Evolutionary conservation across 2,113 vertebrate species (phyloP).

Genomic region (Leuciscus idus): DNA sequence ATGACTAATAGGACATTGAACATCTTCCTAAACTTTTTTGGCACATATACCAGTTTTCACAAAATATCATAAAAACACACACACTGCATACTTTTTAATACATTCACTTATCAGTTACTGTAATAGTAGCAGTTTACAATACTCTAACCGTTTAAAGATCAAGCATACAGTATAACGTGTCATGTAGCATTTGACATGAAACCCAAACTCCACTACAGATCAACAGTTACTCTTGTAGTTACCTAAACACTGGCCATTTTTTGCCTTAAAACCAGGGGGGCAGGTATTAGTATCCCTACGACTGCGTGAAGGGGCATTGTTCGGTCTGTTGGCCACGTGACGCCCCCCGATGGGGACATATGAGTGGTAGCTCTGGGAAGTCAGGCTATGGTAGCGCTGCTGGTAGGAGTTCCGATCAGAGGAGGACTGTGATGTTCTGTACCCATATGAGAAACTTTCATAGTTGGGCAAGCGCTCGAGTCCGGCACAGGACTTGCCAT

Average conservation of each 20-base stretch:
- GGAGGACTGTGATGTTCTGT: slow-evolving; percentile 84
- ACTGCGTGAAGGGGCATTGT: slow-evolving; percentile 75
- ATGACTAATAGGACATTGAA: no score
- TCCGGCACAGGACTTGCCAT: slow-evolving; percentile 96
- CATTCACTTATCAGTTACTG: background rate
- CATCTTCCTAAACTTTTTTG: background rate
- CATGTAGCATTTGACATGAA: background rate
- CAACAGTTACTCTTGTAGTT: slow-evolving; percentile 71
- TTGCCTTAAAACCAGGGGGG: slow-evolving; percentile 86
- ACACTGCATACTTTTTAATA: background rate
- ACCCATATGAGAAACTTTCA: slow-evolving; percentile 82
- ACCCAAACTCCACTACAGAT: background rate
- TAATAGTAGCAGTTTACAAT: background rate
- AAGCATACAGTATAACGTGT: background rate
- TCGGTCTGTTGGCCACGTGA: slow-evolving; percentile 71
- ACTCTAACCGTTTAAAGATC: background rate
- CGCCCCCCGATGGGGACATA: slow-evolving; percentile 79
- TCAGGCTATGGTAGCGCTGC: slow-evolving; percentile 87
- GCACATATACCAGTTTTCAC: background rate
- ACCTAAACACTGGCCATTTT: slow-evolving; percentile 87
- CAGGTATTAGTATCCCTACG: slow-evolving; percentile 73
- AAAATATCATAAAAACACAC: background rate
- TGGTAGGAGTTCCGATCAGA: slow-evolving; percentile 80
- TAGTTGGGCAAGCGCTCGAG: slow-evolving; percentile 89
- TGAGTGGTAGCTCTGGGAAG: slow-evolving; percentile 90